Evolutionary conservation across 2,888 invertebrate genomes (phyloP), one percentile per base, ranked within the genome.

Genomic region (Helicoverpa assulta): DNA sequence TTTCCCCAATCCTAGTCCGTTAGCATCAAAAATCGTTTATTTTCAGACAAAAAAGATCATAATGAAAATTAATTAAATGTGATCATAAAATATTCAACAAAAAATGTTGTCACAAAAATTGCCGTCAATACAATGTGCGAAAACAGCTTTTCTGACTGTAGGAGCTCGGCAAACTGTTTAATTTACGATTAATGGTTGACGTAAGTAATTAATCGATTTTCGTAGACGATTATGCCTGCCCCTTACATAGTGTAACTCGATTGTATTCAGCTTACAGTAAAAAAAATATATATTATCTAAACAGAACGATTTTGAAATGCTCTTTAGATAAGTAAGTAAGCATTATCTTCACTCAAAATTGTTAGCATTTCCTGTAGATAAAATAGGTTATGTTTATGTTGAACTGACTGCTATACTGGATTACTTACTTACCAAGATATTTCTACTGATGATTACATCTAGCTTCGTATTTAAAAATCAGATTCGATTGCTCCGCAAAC

Each of bases 351-450:
- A 55, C 43, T 55, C 50, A 40, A 50, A 61, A 55, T 55, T 53
- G 19, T 52, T 58, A 67, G 67, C 58, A 51, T 72, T 64, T 72
- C 72, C 72, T 57, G 64, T 57, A 16, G 60, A 64, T 72, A 54
- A 70, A 58, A 14, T 33, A 54, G 33, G 16, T 18, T 53, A 33
- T 62, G 47, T 64, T 64, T 50, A 47, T 16, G 47, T 59, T 26
- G 8, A 58, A 8, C 52, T 21, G 51, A 56, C n/a, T 21, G 14
- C 18, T 37, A 53, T 16, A 26, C 26, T 21, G n/a, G 21, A 43
- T 55, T 16, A n/a, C n/a, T n/a, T n/a, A n/a, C n/a, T n/a, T n/a
- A 21, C 50, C 19, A n/a, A 58, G 40, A 21, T 60, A 54, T 57
- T 53, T 8, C 4, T 26, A 43, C 33, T 16, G 50, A 62, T 50